Evolutionary conservation across 2,888 invertebrate species (phyloP).

Genomic region (Sinhomidia bicolor): DNA sequence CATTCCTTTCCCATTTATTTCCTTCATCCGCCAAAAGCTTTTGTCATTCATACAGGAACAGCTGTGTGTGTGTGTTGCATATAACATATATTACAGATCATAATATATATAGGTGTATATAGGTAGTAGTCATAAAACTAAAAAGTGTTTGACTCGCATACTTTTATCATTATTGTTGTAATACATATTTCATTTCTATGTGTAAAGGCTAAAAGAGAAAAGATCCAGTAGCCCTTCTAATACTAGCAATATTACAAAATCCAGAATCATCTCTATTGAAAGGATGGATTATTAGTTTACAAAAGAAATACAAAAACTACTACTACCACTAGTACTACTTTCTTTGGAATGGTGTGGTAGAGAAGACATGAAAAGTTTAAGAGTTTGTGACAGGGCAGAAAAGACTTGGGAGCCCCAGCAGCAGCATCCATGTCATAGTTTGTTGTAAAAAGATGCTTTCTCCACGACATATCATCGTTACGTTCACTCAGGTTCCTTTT

Average conservation of each 20-base stretch:
- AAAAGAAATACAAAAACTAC: slow-evolving; percentile 24
- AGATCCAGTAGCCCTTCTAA: not conserved
- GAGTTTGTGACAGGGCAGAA: not conserved
- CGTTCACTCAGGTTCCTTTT: not conserved
- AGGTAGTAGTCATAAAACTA: slow-evolving; percentile 10
- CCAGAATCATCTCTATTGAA: slow-evolving; percentile 20
- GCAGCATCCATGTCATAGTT: not conserved
- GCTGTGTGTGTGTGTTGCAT: not conserved
- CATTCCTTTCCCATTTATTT: slow-evolving; percentile 24
- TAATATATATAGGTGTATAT: too few relatives aligned
- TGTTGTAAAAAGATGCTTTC: not conserved
- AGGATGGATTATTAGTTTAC: slow-evolving; percentile 33
- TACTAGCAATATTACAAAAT: not conserved
- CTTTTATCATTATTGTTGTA: slow-evolving; percentile 23
- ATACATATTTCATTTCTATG: not conserved
- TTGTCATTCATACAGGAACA: slow-evolving; percentile 20
- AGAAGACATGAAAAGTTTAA: slow-evolving; percentile 27
- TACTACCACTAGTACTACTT: not conserved
- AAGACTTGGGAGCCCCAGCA: not conserved
- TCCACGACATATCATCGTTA: too few relatives aligned
- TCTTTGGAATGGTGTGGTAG: not conserved
- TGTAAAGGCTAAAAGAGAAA: too few relatives aligned
- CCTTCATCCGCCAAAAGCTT: not conserved
- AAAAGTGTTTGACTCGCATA: slow-evolving; percentile 36
- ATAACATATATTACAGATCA: too few relatives aligned